These are phyloP conservation scores for Lepisosteus osseus DNA, from an alignment of 2,113 vertebrate species.

Conservation along the genomic window DNA sequence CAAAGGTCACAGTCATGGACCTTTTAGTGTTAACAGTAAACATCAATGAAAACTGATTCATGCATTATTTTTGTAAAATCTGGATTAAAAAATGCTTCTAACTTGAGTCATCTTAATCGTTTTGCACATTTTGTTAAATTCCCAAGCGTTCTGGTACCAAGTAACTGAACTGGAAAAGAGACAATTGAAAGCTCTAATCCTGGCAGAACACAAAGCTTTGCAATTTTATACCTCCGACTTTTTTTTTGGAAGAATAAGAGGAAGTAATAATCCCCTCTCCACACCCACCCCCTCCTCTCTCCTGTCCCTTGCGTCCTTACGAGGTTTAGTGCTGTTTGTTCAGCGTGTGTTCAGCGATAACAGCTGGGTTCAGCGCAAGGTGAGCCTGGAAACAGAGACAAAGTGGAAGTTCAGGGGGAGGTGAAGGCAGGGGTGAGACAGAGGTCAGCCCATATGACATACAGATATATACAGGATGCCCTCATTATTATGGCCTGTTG, in stretches of 20 bases:
- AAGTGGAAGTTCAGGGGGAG: slow-evolving; percentile 79
- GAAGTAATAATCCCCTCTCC: slow-evolving; percentile 43
- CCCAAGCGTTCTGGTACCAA: too few species aligned
- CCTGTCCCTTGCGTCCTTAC: slow-evolving; percentile 9
- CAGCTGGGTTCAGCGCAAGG: slow-evolving; percentile 72
- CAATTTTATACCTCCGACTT: slow-evolving; percentile 35
- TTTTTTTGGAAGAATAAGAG: slow-evolving; percentile 44
- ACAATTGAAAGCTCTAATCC: slow-evolving; percentile 36
- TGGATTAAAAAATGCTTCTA: too few species aligned
- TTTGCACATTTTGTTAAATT: too few species aligned
- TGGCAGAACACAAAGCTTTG: slow-evolving; percentile 23
- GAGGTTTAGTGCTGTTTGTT: slow-evolving; percentile 41
- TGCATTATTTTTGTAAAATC: too few species aligned
- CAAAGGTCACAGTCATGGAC: too few species aligned
- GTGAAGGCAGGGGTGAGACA: slow-evolving; percentile 70
- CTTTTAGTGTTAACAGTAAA: too few species aligned
- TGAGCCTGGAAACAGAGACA: slow-evolving; percentile 68
- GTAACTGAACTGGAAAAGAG: too few species aligned
- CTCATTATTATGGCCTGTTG: too few species aligned
- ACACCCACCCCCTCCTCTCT: not conserved
- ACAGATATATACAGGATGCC: too few species aligned
- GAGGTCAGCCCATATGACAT: slow-evolving; percentile 36
- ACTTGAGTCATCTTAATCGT: too few species aligned
- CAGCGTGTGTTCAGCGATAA: slow-evolving; percentile 40
- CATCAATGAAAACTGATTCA: too few species aligned